Conservation (phyloP, 2,113 vertebrate species). For the Lethenteron reissneri region DNA sequence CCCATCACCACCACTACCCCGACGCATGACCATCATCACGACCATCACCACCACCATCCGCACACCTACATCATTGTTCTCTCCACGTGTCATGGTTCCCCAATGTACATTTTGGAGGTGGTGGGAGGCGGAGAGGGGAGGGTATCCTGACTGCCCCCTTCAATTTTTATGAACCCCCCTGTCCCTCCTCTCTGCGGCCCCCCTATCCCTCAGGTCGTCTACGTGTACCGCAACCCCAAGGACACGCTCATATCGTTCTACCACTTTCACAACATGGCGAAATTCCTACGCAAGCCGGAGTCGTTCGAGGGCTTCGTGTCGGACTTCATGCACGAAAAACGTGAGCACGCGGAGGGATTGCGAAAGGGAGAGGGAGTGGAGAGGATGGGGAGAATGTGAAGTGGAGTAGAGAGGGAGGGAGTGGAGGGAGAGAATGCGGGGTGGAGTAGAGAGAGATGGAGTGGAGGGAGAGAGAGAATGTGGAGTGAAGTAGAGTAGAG, state of each 20-base stretch:
- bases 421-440: no score
- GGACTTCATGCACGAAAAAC: constrained; percentile 10
- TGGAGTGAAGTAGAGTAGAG: no score
- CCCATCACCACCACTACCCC: no score
- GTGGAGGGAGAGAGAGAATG: no score
- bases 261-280: constrained; percentile 21
- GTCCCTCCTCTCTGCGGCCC: neutral
- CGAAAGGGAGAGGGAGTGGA: neutral
- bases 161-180: neutral
- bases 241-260: constrained; percentile 19
- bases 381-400: neutral
- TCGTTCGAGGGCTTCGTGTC: constrained; percentile 12
- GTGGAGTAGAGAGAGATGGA: no score
- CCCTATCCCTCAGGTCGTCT: constrained; percentile 15
- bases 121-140: neutral
- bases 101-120: no score
- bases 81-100: no score
- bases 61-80: no score
- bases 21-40: no score
- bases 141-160: neutral
- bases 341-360: constrained; percentile 8
- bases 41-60: no score
- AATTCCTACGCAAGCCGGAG: constrained; percentile 12
- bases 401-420: no score
- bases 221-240: constrained; percentile 17